Evolutionary conservation across 1,140 invertebrate genomes (phyloP).

Genomic region (Triops cancriformis): DNA sequence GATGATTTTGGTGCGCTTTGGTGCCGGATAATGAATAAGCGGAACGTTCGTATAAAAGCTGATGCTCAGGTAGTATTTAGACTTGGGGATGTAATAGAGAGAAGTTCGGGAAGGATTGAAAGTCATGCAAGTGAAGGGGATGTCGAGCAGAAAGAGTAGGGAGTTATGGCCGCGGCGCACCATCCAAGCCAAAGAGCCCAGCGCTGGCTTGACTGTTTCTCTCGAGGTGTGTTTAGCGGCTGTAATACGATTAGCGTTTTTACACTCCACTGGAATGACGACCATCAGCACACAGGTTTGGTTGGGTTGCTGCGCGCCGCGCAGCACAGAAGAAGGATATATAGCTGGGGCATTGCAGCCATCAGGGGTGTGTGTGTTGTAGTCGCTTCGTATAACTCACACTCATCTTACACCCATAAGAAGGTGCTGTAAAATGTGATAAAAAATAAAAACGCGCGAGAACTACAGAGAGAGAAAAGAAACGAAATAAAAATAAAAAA

Average conservation of each 20-base stretch:
- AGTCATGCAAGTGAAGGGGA: background rate
- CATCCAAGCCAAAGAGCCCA: background rate
- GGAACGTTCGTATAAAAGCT: background rate
- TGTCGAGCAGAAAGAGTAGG: background rate
- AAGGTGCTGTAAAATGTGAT: background rate
- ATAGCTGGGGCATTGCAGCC: background rate
- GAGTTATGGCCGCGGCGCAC: background rate
- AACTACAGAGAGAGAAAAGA: background rate
- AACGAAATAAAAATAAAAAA: background rate
- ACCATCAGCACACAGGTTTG: background rate
- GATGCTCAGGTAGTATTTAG: slow-evolving; percentile 6
- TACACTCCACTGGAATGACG: slow-evolving; percentile 10
- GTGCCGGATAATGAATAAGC: background rate
- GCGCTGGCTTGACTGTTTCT: background rate
- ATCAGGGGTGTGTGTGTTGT: slow-evolving; percentile 6
- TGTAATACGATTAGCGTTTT: slow-evolving; percentile 14
- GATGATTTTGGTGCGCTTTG: background rate
- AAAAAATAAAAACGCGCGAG: background rate
- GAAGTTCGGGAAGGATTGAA: background rate
- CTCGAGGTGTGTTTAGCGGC: slow-evolving; percentile 9
- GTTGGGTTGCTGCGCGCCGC: background rate
- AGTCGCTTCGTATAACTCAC: slow-evolving; percentile 13
- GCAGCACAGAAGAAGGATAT: background rate
- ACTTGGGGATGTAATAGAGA: background rate
- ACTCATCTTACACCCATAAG: slow-evolving; percentile 13